phyloP scores from a whole-genome alignment of 1,140 invertebrate genomes.

The Macrostomum lignano region DNA sequence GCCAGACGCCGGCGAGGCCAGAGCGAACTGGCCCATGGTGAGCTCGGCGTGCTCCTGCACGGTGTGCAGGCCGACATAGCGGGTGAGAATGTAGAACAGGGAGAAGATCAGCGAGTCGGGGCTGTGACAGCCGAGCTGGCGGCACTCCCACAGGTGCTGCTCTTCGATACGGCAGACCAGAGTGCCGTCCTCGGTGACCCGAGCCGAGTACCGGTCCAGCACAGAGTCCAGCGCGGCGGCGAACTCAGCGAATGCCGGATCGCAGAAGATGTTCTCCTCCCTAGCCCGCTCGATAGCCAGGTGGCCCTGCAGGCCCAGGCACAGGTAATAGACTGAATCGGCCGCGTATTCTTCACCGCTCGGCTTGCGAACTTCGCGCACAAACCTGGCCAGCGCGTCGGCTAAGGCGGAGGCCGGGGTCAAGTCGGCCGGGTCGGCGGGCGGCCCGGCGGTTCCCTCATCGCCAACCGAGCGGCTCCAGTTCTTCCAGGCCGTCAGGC shows the following conservation, averaged over 20 bases:
- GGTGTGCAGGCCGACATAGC: constrained; percentile 6
- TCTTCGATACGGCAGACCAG: constrained; percentile 8
- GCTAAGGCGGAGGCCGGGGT: neutral
- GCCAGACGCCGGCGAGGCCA: too few species aligned
- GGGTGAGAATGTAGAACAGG: constrained; percentile 7
- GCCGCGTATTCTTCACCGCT: constrained; percentile 7
- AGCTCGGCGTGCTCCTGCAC: constrained; percentile 4
- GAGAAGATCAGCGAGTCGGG: constrained; percentile 7
- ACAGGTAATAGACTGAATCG: constrained; percentile 8
- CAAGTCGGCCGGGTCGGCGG: neutral
- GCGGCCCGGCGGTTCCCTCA: neutral
- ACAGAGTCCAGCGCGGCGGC: constrained; percentile 32
- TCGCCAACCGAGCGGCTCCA: constrained; percentile 1
- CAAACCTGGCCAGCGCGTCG: constrained; percentile 3
- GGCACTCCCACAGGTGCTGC: constrained; percentile 7
- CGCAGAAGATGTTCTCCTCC: constrained; percentile 11
- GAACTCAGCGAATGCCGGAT: constrained; percentile 28
- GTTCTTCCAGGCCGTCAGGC: constrained; percentile 8
- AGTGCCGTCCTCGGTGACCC: constrained; percentile 4
- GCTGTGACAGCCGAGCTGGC: constrained; percentile 5
- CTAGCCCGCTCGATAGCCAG: constrained; percentile 13
- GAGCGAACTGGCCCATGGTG: neutral
- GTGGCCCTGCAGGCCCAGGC: constrained; percentile 11
- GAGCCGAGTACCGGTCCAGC: constrained; percentile 21
- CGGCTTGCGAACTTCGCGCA: constrained; percentile 7